These are phyloP conservation scores for Procavia capensis DNA, from an alignment of 2,113 vertebrate genomes.

Conservation along the genomic window DNA sequence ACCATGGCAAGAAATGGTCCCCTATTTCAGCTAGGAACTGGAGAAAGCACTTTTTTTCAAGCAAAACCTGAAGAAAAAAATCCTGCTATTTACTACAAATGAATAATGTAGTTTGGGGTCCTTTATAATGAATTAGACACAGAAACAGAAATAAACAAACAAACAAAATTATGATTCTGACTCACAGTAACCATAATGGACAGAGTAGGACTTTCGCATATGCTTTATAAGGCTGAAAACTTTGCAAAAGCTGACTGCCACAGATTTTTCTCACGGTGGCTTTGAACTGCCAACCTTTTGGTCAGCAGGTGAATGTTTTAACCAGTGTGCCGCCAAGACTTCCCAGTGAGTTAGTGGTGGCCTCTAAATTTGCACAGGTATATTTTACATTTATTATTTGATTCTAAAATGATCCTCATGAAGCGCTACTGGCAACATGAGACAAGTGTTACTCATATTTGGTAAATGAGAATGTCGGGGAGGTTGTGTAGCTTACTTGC, in stretches of 20 bases:
- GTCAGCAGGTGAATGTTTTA: background rate
- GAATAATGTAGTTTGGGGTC: background rate
- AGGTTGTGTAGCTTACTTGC: background rate
- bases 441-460: background rate
- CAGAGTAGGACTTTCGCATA: background rate
- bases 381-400: background rate
- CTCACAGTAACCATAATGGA: background rate
- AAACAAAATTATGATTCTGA: background rate
- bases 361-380: background rate
- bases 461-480: background rate
- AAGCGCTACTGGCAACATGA: background rate
- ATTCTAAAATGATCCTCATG: background rate
- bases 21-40: slow-evolving; percentile 29
- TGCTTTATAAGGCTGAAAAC: background rate
- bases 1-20: background rate
- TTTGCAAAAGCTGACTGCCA: background rate
- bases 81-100: background rate
- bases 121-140: background rate
- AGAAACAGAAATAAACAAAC: too few species aligned
- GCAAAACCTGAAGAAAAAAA: background rate
- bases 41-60: slow-evolving; percentile 5
- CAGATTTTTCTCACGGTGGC: background rate
- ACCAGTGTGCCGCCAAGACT: background rate
- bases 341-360: background rate
- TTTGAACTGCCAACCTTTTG: background rate